Evolutionary conservation across 2,888 invertebrate species (phyloP), one percentile per base, ranked within the genome.

Genomic region (Drosophila stalkeri): DNA sequence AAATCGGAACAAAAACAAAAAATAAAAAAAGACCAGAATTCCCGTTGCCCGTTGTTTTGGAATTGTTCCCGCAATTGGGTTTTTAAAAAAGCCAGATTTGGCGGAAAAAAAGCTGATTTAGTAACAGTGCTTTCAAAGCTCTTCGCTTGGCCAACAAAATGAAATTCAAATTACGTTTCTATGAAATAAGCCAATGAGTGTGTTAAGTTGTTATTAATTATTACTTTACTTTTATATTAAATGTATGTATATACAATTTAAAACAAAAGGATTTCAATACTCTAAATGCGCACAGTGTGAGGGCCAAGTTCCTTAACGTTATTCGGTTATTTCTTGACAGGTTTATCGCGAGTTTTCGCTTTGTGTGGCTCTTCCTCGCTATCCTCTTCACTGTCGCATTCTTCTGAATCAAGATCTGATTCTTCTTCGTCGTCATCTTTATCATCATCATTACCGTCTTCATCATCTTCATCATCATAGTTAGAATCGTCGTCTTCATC

Each of bases 401-500:
- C 75, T 7, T 93, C 86, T 4, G 78, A 71, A 27, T 70, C 74
- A 0, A 64, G n/a, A 37, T 85, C 79, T 0, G 83, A 82, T 18
- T 71, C 73, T 1, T 70, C 81, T 4, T 52, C 72, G 6, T 74
- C 79, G 7, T 55, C 70, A 6, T 52, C 3, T 27, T 27, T 27
- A 27, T 93, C 85, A 1, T 75, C 84, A 3, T 80, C 54, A 0
- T 68, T 83, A 2, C 73, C 72, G 60, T 92, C 93, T 52, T 93
- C 85, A 1, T 75, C 84, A 2, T 80, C 54, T 0, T 68, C 85
- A 2, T 75, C 72, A 61, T 92, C 93, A 57, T 87, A 91, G 54
- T 90, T 91, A 44, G 82, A 81, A 59, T 82, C 75, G 2, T 89
- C 88, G 6, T 89, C 89, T 31, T 91, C 91, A 33, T 92, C 92